Evolutionary conservation across 2,113 vertebrate species (phyloP).

Genomic region (Oxyruncus cristatus): DNA sequence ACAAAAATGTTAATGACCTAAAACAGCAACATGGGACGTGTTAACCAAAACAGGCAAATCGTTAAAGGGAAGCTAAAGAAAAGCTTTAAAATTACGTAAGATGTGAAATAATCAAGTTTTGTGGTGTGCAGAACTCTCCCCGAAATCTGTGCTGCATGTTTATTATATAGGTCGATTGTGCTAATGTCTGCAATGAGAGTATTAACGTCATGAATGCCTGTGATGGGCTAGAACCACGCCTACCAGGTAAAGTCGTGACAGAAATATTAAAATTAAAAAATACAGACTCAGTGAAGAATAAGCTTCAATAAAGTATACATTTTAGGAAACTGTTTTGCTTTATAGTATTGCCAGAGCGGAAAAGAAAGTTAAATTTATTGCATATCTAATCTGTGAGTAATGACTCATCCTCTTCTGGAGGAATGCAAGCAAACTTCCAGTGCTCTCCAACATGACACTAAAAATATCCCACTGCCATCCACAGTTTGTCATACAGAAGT

Average conservation of each 20-base stretch:
- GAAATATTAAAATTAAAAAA: not conserved
- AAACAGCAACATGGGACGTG: not conserved
- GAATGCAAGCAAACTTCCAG: not conserved
- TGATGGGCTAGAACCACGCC: not conserved
- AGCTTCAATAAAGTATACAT: not conserved
- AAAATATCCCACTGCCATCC: constrained; percentile 13
- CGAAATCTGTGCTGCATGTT: not conserved
- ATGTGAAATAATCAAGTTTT: not conserved
- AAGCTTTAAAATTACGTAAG: not conserved
- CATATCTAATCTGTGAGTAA: not conserved
- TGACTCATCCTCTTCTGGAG: constrained; percentile 19
- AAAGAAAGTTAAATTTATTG: not conserved
- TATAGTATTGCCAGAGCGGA: not conserved
- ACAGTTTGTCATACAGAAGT: not conserved
- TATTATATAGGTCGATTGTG: not conserved
- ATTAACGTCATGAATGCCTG: not conserved
- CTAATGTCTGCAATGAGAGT: not conserved
- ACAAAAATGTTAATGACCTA: not conserved
- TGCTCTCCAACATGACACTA: not conserved
- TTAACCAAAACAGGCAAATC: not conserved
- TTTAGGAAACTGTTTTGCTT: not conserved
- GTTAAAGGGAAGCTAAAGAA: not conserved
- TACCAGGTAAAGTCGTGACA: not conserved
- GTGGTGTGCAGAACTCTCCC: not conserved
- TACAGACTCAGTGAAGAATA: not conserved